phyloP scores from a whole-genome alignment of 2,888 invertebrate species.

The Plemyria rubiginata region DNA sequence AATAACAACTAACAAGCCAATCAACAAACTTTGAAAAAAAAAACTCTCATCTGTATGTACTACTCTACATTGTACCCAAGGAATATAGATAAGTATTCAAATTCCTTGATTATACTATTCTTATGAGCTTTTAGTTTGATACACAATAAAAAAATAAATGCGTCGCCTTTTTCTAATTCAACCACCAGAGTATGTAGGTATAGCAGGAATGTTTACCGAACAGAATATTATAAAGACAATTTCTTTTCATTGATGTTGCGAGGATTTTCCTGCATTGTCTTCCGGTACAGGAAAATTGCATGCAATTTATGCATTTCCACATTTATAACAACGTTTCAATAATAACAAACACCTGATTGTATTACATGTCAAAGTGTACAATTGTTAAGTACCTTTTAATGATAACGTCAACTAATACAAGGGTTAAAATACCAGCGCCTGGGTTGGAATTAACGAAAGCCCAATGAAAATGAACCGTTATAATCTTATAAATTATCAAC shows the following conservation, averaged over 20 bases:
- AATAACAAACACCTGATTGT: conserved; percentile 16
- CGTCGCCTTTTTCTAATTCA: too few relatives aligned
- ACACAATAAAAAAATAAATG: too few relatives aligned
- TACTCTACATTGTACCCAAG: too few relatives aligned
- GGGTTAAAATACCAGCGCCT: background rate
- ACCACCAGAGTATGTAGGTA: too few relatives aligned
- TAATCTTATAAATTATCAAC: conserved; percentile 37
- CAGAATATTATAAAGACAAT: conserved; percentile 1
- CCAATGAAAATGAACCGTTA: conserved; percentile 40
- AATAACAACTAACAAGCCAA: background rate
- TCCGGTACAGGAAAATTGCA: conserved; percentile 48
- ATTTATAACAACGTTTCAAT: conserved; percentile 17
- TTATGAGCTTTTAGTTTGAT: too few relatives aligned
- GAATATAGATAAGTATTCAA: too few relatives aligned
- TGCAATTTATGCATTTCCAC: conserved; percentile 37
- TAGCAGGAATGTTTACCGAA: too few relatives aligned
- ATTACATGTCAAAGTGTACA: conserved; percentile 1
- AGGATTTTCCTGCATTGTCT: conserved; percentile 55
- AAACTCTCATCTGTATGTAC: too few relatives aligned
- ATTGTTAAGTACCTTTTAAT: background rate
- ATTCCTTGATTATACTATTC: too few relatives aligned
- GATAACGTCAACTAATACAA: background rate
- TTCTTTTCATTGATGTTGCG: conserved; percentile 28
- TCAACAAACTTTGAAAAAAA: background rate
- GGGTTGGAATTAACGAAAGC: conserved; percentile 26